These are phyloP conservation scores for Rotaria sp. DNA, from an alignment of 2,888 invertebrate genomes.

Conservation along the genomic window DNA sequence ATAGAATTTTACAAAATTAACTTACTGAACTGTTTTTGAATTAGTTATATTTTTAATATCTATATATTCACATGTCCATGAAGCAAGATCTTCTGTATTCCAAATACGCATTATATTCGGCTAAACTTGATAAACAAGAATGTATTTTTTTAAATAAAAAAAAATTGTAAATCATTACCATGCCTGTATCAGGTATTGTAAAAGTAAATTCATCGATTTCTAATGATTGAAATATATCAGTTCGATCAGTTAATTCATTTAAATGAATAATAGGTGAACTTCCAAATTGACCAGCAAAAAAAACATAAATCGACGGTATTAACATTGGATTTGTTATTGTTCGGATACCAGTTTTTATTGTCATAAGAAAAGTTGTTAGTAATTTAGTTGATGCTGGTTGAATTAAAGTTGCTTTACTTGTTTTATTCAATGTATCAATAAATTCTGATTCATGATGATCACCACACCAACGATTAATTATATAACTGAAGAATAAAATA, in stretches of 20 bases:
- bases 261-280: background rate
- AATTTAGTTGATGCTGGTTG: background rate
- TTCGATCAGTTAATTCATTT: background rate
- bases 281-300: conserved; percentile 16
- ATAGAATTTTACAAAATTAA: background rate
- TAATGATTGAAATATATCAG: background rate
- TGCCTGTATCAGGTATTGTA: conserved; percentile 16
- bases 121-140: background rate
- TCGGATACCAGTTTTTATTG: background rate
- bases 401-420: background rate
- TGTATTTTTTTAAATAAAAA: background rate
- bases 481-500: background rate
- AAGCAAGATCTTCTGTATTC: background rate
- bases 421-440: background rate
- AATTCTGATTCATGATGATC: background rate
- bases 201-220: background rate
- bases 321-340: background rate
- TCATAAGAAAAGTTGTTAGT: background rate
- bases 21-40: background rate
- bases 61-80: conserved; percentile 2
- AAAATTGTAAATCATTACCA: background rate
- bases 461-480: conserved; percentile 17
- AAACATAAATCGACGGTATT: background rate
- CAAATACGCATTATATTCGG: background rate
- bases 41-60: background rate